phyloP scores from a whole-genome alignment of 2,797 vertebrate genomes.

The Columba guinea region DNA sequence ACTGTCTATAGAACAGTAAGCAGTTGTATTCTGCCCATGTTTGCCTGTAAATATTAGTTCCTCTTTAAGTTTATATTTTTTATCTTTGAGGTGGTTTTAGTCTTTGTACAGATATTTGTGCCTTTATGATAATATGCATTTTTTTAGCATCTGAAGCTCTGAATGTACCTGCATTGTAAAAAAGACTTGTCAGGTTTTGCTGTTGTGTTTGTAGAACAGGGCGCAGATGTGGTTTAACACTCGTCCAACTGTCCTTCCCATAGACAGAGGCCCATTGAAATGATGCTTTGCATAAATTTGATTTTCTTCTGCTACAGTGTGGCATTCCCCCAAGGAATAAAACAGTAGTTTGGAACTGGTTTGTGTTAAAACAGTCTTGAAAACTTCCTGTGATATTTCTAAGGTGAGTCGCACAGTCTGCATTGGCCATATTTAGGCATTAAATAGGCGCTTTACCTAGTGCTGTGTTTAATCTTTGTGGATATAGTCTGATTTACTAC shows the following conservation, averaged over 20 bases:
- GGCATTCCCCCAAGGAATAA: not conserved
- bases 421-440: not conserved
- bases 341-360: not conserved
- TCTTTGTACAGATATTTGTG: not conserved
- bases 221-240: not conserved
- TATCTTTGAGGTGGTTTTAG: not conserved
- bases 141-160: not conserved
- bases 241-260: not conserved
- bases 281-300: constrained; percentile 5
- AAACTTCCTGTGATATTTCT: not conserved
- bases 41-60: not conserved
- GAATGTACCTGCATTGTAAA: not conserved
- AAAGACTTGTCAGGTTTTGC: not conserved
- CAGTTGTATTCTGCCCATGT: not conserved
- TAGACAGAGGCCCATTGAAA: not conserved
- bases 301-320: not conserved
- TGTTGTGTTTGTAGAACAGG: not conserved
- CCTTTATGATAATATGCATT: not conserved
- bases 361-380: not conserved
- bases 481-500: not conserved
- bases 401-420: not conserved
- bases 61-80: not conserved
- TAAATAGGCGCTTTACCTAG: not conserved
- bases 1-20: not conserved
- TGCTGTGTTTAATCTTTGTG: not conserved